phyloP scores from a whole-genome alignment of 2,113 vertebrate species.

The Xenotilapia flavipinnis region DNA sequence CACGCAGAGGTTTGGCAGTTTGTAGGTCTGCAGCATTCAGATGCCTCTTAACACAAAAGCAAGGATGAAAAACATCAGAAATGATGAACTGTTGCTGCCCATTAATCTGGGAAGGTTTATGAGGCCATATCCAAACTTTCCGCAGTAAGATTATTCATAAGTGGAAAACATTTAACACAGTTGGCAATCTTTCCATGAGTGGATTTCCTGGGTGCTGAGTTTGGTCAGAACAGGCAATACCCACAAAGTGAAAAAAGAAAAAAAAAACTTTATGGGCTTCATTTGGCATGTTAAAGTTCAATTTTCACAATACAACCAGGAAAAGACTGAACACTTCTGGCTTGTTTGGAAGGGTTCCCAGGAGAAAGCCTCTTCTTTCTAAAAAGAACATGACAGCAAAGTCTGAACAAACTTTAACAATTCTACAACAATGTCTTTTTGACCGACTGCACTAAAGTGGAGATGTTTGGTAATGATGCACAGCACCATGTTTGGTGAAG shows the following conservation, averaged over 20 bases:
- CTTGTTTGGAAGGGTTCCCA: not conserved
- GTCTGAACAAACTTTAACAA: not conserved
- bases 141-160: not conserved
- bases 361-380: not conserved
- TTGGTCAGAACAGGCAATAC: not conserved
- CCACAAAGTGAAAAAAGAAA: not conserved
- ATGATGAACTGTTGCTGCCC: not conserved
- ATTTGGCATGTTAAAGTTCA: not conserved
- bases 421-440: not conserved
- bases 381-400: not conserved
- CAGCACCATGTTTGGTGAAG: too few species aligned
- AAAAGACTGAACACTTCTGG: not conserved
- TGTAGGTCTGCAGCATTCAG: not conserved
- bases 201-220: not conserved
- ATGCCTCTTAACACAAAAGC: not conserved
- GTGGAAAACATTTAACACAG: not conserved
- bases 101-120: not conserved
- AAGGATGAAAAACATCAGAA: not conserved
- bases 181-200: not conserved
- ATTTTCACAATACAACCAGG: not conserved
- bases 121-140: not conserved
- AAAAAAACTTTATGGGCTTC: not conserved
- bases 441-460: not conserved
- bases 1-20: not conserved
- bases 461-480: not conserved